Evolutionary conservation across 2,888 invertebrate species (phyloP).

Genomic region (Ypsolopha sequella): DNA sequence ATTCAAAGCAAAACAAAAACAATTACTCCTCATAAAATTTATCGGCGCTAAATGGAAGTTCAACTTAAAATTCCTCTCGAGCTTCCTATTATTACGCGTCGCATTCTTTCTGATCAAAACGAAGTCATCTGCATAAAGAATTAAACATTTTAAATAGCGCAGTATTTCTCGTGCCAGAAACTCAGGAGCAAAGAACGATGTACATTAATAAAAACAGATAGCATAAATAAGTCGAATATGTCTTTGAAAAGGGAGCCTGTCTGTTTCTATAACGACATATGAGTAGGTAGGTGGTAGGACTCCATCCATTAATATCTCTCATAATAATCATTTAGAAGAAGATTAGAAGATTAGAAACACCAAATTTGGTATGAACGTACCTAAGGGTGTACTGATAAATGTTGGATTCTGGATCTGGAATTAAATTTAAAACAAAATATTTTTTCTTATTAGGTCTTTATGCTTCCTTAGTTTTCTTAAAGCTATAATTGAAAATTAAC

Average conservation of each 20-base stretch:
- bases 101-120: neutral
- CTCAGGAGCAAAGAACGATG: slow-evolving; percentile 10
- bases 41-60: neutral
- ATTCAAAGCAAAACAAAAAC: too few relatives aligned
- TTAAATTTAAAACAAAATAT: too few relatives aligned
- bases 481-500: too few relatives aligned
- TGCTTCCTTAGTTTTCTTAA: too few relatives aligned
- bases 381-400: too few relatives aligned
- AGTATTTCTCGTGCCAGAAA: slow-evolving; percentile 14
- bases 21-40: neutral
- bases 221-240: slow-evolving; percentile 7
- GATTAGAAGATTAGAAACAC: too few relatives aligned
- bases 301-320: neutral
- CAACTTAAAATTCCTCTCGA: neutral
- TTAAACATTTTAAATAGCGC: neutral
- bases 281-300: neutral
- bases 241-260: neutral
- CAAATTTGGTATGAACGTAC: too few relatives aligned
- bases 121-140: neutral
- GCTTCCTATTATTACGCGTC: neutral
- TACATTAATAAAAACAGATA: slow-evolving; percentile 19
- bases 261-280: neutral
- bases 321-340: neutral
- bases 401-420: too few relatives aligned
- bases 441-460: too few relatives aligned